Evolutionary conservation across 2,888 invertebrate species (phyloP).

Genomic region (Cheiracanthium punctorium): DNA sequence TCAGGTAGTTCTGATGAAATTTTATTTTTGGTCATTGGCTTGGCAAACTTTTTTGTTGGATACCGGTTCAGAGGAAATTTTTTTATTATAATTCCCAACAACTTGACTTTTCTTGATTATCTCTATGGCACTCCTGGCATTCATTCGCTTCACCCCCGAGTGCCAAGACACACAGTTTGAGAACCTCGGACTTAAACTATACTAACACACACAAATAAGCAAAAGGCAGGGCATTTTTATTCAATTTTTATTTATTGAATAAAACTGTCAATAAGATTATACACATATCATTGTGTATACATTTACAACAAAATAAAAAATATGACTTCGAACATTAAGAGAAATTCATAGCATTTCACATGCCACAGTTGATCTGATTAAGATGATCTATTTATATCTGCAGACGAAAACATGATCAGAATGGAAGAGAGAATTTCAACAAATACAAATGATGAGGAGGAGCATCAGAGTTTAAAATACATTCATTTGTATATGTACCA

Average conservation of each 20-base stretch:
- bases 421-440: not conserved
- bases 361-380: not conserved
- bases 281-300: slow-evolving; percentile 7
- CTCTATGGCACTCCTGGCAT: too few species aligned
- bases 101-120: too few species aligned
- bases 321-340: not conserved
- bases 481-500: not conserved
- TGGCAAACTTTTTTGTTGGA: too few species aligned
- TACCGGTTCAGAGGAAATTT: too few species aligned
- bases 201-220: too few species aligned
- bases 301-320: slow-evolving; percentile 17
- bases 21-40: too few species aligned
- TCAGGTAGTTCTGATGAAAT: too few species aligned
- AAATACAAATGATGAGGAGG: not conserved
- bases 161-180: too few species aligned
- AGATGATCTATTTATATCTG: slow-evolving; percentile 2
- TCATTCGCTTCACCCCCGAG: too few species aligned
- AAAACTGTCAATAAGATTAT: slow-evolving; percentile 10
- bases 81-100: too few species aligned
- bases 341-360: not conserved
- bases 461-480: too few species aligned
- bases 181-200: too few species aligned
- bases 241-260: slow-evolving; percentile 5
- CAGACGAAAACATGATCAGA: not conserved
- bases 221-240: not conserved